Percentiles rank a stretch among this genome's conserved stretches.
phyloP scores from a whole-genome alignment of 1,140 invertebrate genomes.

The Ridgeia piscesae region DNA sequence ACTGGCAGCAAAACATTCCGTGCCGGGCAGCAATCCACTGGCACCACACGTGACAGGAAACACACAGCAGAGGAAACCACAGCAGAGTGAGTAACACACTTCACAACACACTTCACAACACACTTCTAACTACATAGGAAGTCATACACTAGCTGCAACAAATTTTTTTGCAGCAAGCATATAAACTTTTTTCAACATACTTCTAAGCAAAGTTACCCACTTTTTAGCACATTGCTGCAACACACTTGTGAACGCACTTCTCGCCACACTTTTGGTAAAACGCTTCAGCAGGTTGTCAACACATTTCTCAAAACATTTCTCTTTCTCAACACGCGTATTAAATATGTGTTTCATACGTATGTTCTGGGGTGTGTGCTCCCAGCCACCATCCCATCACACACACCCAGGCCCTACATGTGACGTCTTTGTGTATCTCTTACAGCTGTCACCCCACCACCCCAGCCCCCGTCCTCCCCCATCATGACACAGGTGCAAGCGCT shows the following conservation, averaged over 20 bases:
- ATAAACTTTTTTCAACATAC: too few relatives aligned
- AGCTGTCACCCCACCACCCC: conserved; percentile 11
- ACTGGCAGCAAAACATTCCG: not conserved
- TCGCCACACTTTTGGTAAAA: too few relatives aligned
- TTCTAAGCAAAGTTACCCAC: too few relatives aligned
- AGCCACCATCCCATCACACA: too few relatives aligned
- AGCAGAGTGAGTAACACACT: not conserved
- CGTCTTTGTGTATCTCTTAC: not conserved
- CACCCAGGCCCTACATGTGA: not conserved
- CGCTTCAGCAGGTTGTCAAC: too few relatives aligned
- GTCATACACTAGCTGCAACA: not conserved
- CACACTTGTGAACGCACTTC: too few relatives aligned
- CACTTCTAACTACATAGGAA: not conserved
- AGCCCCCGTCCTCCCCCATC: not conserved
- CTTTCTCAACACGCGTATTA: not conserved
- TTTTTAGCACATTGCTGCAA: too few relatives aligned
- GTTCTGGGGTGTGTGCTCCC: too few relatives aligned
- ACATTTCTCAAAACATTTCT: too few relatives aligned
- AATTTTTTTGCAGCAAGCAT: too few relatives aligned
- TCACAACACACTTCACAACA: not conserved
- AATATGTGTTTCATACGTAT: not conserved
- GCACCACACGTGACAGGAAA: not conserved
- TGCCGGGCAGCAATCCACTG: not conserved
- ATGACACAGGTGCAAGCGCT: not conserved
- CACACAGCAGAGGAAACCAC: not conserved